Evolutionary conservation across 2,888 invertebrate species (phyloP), one percentile per base, ranked within the genome.

Genomic region (Cheilosia scutellata): DNA sequence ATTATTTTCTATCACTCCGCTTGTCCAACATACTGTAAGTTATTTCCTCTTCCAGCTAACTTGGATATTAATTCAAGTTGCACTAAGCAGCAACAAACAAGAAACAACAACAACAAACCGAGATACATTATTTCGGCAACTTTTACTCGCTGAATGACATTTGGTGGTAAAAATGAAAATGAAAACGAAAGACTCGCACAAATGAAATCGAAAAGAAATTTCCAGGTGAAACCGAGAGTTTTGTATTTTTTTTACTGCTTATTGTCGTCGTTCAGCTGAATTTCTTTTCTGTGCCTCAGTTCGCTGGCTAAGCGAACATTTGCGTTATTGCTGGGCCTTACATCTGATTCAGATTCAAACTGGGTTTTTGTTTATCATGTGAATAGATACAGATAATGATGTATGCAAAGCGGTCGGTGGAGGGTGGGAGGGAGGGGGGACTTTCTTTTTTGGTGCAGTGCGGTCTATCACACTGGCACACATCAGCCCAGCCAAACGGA

Each of bases 181-280:
- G 78, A 83, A 82, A 71, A 76, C 76, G 55, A 70, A 62, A 65
- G 58, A 57, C 51, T 6, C 49, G 27, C 49, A 51, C 76, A 77
- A 80, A 80, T 66, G 66, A 84, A 84, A 80, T 84, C 80, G 84
- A 84, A 86, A 86, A 80, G 84, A 86, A 86, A 86, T 82, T 86
- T 82, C 82, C 86, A 86, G 82, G 86, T 86, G 86, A 86, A 86
- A 86, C 66, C 82, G 86, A 86, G 76, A 86, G 86, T 86, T 82
- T 80, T 60, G 16, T 63, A 2, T 0, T 86, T 76, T 86, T 16
- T 6, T 1, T 2, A 5, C 20, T 25, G 16, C 16, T 66, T 58
- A 20, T 53, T 65, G 58, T 25, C 16, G 31, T 55, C 37, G 25
- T 25, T 31, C 29, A n/a, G 70, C 37, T 49, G 27, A 55, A 37